Percentiles rank a stretch among this genome's conserved stretches.
These are phyloP conservation scores for Trichogramma dendrolimi DNA, from an alignment of 2,888 invertebrate genomes.

Conservation along the genomic window DNA sequence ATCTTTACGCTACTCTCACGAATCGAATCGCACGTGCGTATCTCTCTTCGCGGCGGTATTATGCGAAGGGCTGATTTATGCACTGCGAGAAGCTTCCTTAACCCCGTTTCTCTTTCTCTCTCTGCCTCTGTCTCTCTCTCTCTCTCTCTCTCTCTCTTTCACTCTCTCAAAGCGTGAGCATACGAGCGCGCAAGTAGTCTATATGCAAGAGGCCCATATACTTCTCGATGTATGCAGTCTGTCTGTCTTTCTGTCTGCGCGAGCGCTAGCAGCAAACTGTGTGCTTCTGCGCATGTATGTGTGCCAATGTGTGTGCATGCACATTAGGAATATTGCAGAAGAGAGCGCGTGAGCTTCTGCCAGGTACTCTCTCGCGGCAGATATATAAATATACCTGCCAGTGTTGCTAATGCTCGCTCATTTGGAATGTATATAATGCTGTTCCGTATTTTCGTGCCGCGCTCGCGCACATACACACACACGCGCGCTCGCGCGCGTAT, in stretches of 20 bases:
- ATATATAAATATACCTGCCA: too few relatives aligned
- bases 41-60: too few relatives aligned
- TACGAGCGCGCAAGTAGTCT: neutral
- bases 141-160: conserved; percentile 1
- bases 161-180: conserved; percentile 12
- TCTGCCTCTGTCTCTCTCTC: neutral
- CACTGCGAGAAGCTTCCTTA: conserved; percentile 40
- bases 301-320: neutral
- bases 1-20: too few relatives aligned
- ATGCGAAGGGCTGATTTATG: conserved; percentile 39
- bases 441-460: too few relatives aligned
- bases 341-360: too few relatives aligned
- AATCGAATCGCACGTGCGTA: too few relatives aligned
- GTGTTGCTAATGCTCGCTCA: too few relatives aligned
- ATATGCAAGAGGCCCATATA: neutral
- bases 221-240: neutral
- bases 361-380: too few relatives aligned
- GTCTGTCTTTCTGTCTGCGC: conserved; percentile 8
- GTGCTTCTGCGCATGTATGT: neutral
- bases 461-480: too few relatives aligned
- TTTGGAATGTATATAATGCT: too few relatives aligned
- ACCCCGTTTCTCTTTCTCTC: conserved; percentile 23
- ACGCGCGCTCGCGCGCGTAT: too few relatives aligned
- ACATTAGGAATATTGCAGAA: too few relatives aligned
- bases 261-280: neutral